Conservation (phyloP, 1,140 invertebrate species). For the Tachypleus tridentatus region DNA sequence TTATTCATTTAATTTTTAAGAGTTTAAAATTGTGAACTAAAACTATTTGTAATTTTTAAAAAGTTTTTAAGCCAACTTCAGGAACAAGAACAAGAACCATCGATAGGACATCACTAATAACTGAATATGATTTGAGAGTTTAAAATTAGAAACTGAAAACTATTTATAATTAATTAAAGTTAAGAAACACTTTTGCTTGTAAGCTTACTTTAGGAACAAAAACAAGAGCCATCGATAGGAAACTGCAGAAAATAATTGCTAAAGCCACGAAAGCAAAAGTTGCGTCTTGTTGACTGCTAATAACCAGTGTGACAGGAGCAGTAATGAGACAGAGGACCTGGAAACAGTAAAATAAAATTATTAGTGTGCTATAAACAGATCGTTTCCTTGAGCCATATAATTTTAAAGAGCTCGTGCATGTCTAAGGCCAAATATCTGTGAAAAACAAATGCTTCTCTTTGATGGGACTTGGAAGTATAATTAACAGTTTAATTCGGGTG, state of each 20-base stretch:
- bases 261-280: slow-evolving; percentile 92
- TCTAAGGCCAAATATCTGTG: too few species aligned
- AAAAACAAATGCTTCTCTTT: too few species aligned
- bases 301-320: slow-evolving; percentile 86
- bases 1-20: too few species aligned
- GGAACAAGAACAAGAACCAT: slow-evolving; percentile 95
- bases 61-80: slow-evolving; percentile 49
- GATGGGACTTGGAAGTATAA: too few species aligned
- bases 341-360: slow-evolving; percentile 5
- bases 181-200: background rate
- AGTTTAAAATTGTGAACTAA: too few species aligned
- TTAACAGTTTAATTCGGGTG: too few species aligned
- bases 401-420: too few species aligned
- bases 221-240: slow-evolving; percentile 92
- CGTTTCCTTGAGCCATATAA: too few species aligned
- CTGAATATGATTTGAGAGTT: too few species aligned
- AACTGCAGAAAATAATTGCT: slow-evolving; percentile 91
- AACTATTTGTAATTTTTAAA: background rate
- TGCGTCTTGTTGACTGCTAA: slow-evolving; percentile 91
- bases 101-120: slow-evolving; percentile 70
- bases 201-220: slow-evolving; percentile 79
- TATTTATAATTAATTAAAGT: background rate
- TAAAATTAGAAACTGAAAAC: too few species aligned
- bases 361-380: too few species aligned
- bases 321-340: slow-evolving; percentile 85